These are phyloP conservation scores for Brenthis hecate DNA, from an alignment of 2,888 invertebrate genomes.

Conservation along the genomic window DNA sequence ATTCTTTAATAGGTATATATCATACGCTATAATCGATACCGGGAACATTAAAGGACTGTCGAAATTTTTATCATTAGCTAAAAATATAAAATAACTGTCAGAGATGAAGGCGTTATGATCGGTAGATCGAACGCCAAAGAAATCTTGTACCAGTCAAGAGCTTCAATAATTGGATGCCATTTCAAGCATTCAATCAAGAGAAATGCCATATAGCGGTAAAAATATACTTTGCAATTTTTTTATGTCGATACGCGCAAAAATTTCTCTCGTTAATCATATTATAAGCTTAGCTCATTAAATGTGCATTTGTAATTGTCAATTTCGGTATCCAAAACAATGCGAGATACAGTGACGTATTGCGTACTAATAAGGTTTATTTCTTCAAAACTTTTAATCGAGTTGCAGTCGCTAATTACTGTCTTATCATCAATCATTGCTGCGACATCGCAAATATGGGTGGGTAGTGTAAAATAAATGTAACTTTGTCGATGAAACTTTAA, in stretches of 20 bases:
- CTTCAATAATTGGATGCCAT: conserved; percentile 42
- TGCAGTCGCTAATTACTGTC: conserved; percentile 60
- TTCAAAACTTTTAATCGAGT: conserved; percentile 6
- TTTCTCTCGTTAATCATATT: conserved; percentile 66
- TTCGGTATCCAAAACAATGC: conserved; percentile 44
- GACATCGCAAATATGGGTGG: conserved; percentile 39
- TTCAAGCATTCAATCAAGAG: conserved; percentile 42
- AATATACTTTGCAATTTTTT: conserved; percentile 35
- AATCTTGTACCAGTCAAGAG: conserved; percentile 32
- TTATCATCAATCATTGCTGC: conserved; percentile 67
- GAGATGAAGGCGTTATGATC: conserved; percentile 17
- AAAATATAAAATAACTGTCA: conserved; percentile 14
- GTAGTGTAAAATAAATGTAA: conserved; percentile 24
- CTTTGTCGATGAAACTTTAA: conserved; percentile 20
- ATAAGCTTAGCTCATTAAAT: conserved; percentile 74
- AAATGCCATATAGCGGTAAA: conserved; percentile 35
- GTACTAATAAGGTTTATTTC: conserved; percentile 20
- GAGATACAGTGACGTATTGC: conserved; percentile 21
- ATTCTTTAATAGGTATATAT: not conserved
- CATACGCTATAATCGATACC: not conserved
- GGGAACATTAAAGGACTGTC: not conserved
- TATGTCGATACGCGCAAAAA: conserved; percentile 24
- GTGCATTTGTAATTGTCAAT: conserved; percentile 76
- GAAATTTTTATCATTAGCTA: not conserved
- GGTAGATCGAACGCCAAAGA: conserved; percentile 27